Evolutionary conservation across 2,888 invertebrate species (phyloP), one percentile per base, ranked within the genome.

Genomic region (Ormia ochracea): DNA sequence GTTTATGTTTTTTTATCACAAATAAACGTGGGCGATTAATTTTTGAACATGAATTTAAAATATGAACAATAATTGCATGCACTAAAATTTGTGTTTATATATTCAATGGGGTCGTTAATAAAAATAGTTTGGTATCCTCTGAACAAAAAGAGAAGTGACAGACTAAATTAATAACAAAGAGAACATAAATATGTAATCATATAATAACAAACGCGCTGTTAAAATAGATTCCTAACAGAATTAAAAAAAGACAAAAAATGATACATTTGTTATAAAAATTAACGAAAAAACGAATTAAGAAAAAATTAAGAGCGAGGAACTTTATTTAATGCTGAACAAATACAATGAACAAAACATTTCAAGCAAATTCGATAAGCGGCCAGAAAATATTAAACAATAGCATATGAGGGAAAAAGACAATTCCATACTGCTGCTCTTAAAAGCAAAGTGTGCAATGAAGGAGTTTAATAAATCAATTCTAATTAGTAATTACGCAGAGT

Each of bases 221-320:
- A 33, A 45, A 68, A 59, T 38, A 28, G 48, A 48, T 26, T 36
- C 33, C 23, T 17, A 54, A 31, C 17, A 43, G 21, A 38, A 52
- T 14, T 14, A 31, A 23, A 23, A 33, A 48, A 59, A 70, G 48
- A 0, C 14, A 1, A 2, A 33, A 41, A 26, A 36, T 41, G 31
- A 52, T 52, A 23, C 54, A 36, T 38, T 65, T n/a, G 21, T 36
- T 73, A 72, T 59, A 54, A 61, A 54, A 43, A 31, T 52, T 63
- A 54, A 28, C 48, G 41, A 41, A 4, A 58, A 26, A 23, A 50
- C 26, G 17, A 50, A 50, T 19, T 43, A 63, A 48, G 23, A 31
- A 41, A 28, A 59, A 9, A 50, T 26, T n/a, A 33, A 52, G 21
- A 19, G 21, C 41, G 21, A 28, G 23, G 43, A 68, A 43, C 41